Evolutionary conservation across 2,113 vertebrate genomes (phyloP).

Genomic region (Crotophaga sulcirostris): DNA sequence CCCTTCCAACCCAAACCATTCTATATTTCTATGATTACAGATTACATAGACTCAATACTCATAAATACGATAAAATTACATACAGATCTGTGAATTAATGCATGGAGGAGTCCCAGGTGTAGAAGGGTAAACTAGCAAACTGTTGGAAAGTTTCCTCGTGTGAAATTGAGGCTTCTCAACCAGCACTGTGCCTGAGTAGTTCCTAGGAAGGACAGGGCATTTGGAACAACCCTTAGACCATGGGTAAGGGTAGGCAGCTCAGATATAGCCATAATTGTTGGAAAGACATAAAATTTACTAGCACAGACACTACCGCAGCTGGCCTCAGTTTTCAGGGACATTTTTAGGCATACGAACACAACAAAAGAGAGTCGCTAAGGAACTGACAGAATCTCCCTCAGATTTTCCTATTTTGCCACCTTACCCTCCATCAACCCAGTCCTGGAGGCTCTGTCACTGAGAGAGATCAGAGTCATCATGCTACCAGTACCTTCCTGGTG

Average conservation of each 20-base stretch:
- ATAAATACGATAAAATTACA: neutral
- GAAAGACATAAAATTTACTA: neutral
- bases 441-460: neutral
- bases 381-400: neutral
- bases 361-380: neutral
- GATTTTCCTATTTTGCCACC: neutral
- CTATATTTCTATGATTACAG: neutral
- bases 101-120: neutral
- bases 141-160: neutral
- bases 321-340: neutral
- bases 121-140: neutral
- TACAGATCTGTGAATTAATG: neutral
- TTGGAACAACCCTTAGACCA: neutral
- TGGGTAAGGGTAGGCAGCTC: neutral
- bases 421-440: neutral
- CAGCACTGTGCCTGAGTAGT: neutral
- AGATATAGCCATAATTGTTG: neutral
- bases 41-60: neutral
- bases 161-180: neutral
- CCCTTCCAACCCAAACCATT: no score
- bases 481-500: neutral
- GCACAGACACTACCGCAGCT: neutral
- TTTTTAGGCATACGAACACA: neutral
- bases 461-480: neutral
- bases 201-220: neutral